Evolutionary conservation across 2,888 invertebrate genomes (phyloP).

Genomic region (Orgyia antiqua): DNA sequence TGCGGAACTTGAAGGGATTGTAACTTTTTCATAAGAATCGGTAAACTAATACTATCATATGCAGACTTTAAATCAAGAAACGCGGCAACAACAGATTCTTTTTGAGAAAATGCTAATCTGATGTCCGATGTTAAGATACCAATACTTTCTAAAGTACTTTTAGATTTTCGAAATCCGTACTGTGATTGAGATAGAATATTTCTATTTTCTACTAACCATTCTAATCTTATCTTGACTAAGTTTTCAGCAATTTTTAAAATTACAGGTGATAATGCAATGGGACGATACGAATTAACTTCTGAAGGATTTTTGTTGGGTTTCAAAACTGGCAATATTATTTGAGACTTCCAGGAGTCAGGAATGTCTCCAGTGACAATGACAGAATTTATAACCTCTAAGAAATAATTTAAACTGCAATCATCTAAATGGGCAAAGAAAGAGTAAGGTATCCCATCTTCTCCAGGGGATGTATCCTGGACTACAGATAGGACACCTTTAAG

Average conservation of each 20-base stretch:
- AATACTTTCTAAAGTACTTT: background rate
- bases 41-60: background rate
- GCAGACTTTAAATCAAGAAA: background rate
- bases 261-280: too few species aligned
- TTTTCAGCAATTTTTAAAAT: too few species aligned
- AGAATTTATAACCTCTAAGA: background rate
- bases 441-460: too few species aligned
- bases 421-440: background rate
- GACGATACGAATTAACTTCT: too few species aligned
- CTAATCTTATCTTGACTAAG: too few species aligned
- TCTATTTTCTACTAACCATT: too few species aligned
- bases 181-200: background rate
- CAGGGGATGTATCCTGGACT: background rate
- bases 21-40: background rate
- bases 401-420: background rate
- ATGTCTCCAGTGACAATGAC: background rate
- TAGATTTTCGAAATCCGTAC: background rate
- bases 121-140: too few species aligned
- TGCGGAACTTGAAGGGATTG: too few species aligned
- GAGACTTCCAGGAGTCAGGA: background rate
- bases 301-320: background rate
- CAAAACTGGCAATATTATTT: background rate
- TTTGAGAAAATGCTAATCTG: too few species aligned
- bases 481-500: background rate
- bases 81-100: too few species aligned